Conservation (phyloP, 2,797 vertebrate species). For the Rhabdomys pumilio region DNA sequence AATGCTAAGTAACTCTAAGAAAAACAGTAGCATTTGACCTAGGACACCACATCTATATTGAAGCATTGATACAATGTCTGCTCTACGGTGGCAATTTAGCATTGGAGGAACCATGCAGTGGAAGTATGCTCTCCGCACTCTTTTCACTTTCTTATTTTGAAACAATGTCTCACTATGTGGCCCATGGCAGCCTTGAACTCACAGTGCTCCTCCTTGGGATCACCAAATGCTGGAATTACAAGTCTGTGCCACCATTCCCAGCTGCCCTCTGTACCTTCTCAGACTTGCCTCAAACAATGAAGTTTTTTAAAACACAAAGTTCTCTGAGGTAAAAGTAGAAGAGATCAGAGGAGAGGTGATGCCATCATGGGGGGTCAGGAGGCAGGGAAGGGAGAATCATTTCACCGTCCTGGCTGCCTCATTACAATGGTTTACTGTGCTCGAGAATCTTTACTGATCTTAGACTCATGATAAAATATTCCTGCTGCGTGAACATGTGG, state of each 20-base stretch:
- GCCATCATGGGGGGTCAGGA: neutral
- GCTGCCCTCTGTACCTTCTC: neutral
- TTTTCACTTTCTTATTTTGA: neutral
- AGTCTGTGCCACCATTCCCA: neutral
- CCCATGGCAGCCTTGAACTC: neutral
- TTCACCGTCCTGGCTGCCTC: neutral
- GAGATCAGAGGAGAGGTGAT: neutral
- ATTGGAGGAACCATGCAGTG: neutral
- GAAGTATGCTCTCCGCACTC: neutral
- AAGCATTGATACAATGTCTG: neutral
- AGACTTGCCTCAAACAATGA: neutral
- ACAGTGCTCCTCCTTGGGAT: neutral
- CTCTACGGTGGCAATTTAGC: neutral
- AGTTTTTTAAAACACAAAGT: neutral
- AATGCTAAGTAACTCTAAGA: neutral
- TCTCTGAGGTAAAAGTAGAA: neutral
- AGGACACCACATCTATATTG: too few species aligned
- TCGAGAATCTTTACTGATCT: neutral
- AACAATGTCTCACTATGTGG: neutral
- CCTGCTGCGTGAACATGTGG: too few species aligned
- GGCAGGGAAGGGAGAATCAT: neutral
- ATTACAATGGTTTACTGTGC: neutral
- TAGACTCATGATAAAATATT: accelerated
- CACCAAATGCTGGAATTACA: neutral
- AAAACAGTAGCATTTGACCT: neutral